These are phyloP conservation scores for Incurvaria masculella DNA, from an alignment of 2,888 invertebrate species.

Conservation along the genomic window DNA sequence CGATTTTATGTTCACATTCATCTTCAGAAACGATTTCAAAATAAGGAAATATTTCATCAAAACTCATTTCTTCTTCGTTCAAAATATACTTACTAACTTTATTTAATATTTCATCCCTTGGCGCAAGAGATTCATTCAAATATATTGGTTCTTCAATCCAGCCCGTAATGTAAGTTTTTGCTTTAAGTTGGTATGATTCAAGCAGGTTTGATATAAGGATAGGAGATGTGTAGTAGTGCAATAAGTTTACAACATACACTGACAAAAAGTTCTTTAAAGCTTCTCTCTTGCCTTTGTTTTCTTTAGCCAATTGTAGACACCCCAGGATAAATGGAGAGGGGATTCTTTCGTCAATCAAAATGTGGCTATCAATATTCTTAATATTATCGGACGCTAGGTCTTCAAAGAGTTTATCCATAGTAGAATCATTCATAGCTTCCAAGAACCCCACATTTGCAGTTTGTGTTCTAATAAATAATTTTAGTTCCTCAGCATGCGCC, in stretches of 20 bases:
- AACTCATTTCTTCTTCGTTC: constrained; percentile 25
- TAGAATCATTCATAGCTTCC: constrained; percentile 29
- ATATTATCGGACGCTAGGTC: constrained; percentile 32
- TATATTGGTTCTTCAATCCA: constrained; percentile 41
- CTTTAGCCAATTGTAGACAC: constrained; percentile 35
- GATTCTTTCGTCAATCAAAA: constrained; percentile 38
- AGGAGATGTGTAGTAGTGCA: constrained; percentile 58
- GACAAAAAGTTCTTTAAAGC: constrained; percentile 37
- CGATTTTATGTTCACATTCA: constrained; percentile 24
- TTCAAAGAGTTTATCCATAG: constrained; percentile 35
- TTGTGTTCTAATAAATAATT: constrained; percentile 33
- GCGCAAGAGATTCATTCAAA: constrained; percentile 29
- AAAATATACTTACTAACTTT: constrained; percentile 43
- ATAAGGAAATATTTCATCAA: constrained; percentile 32
- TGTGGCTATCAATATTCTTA: constrained; percentile 28
- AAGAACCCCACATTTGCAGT: constrained; percentile 36
- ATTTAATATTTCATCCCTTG: constrained; percentile 28
- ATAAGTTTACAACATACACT: constrained; percentile 49
- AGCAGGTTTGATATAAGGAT: constrained; percentile 47
- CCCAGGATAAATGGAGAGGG: constrained; percentile 45
- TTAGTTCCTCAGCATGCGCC: constrained; percentile 30
- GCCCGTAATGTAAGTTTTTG: constrained; percentile 46
- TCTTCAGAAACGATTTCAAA: constrained; percentile 24
- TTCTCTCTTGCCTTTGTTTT: constrained; percentile 34
- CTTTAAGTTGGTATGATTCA: constrained; percentile 42